These are phyloP conservation scores for Sphaeridia pumilis DNA, from an alignment of 2,888 invertebrate genomes.

Conservation along the genomic window DNA sequence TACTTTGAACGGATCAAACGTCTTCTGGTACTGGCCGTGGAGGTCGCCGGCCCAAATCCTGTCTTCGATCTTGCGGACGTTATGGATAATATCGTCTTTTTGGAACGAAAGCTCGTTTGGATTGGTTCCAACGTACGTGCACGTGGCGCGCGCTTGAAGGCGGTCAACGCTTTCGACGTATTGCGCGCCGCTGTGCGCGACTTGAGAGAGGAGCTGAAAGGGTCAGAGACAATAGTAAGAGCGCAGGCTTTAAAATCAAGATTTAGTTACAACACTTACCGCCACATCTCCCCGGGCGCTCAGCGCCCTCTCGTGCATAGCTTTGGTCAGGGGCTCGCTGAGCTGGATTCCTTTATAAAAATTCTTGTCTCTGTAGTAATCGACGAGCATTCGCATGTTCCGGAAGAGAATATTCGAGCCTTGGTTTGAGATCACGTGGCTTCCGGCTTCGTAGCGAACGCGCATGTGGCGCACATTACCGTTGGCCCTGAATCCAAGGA, in stretches of 20 bases:
- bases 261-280: neutral
- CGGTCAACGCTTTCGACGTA: too few relatives aligned
- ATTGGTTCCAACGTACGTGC: neutral
- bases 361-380: conserved; percentile 78
- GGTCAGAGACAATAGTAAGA: neutral
- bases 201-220: neutral
- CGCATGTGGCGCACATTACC: conserved; percentile 41
- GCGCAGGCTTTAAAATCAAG: neutral
- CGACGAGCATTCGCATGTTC: conserved; percentile 80
- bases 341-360: conserved; percentile 83
- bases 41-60: conserved; percentile 69
- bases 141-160: neutral
- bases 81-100: conserved; percentile 86
- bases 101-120: conserved; percentile 59
- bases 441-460: conserved; percentile 77
- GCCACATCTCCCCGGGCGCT: too few relatives aligned
- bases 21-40: conserved; percentile 76
- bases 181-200: too few relatives aligned
- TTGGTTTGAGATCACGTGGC: conserved; percentile 77
- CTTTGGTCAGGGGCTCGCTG: conserved; percentile 48
- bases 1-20: conserved; percentile 47
- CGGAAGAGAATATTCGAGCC: too few relatives aligned
- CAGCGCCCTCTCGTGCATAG: conserved; percentile 1
- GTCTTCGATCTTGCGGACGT: conserved; percentile 67
- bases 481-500: neutral